Evolutionary conservation across 2,113 vertebrate species (phyloP), one percentile per base, ranked within the genome.

Genomic region (Coptodon bakossiorum): DNA sequence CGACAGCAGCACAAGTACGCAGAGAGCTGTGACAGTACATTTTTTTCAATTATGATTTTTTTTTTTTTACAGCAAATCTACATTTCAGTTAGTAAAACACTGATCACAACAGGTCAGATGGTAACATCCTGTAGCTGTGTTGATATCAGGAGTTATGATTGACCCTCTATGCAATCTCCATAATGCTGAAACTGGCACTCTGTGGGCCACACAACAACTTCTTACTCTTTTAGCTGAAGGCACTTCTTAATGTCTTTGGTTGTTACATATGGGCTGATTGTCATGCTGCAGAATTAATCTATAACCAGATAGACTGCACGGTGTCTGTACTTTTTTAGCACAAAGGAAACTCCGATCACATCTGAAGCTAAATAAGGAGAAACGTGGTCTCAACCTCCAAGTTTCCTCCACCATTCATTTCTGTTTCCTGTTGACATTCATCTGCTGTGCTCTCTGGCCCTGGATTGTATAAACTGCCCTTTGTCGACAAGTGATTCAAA

Each of bases 1-100:
- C 63, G 97, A 98, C 90, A 97, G 97, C 83, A 96, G 95, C 17
- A 95, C 96, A 85, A 96, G 98, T 98, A 97, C 2, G 87, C 88
- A 52, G 9, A 54, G 11, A 45, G 5, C 3, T 40, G 12, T 34
- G 10, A 24, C 17, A 59, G 24, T 9, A 29, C 52, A 61, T 2
- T 19, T 5, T 45, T 45, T 84, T 57, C 14, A 40, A 76, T 16
- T 43, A 54, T 13, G 31, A 73, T 61, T 61, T 61, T 24, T 48
- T 40, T 40, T 68, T 22, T 12, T 76, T 48, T 11, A 76, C 13
- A 78, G 24, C 9, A 50, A 78, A 31, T 78, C 48, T 50, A 50
- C 45, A 50, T 36, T 12, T 76, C 9, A 50, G 24, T 50, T 50
- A 50, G 71, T 9, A 56, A 78, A 54, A 50, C 16, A 50, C 24